Evolutionary conservation across 1,140 invertebrate species (phyloP).

Genomic region (Temnothorax nylanderi): DNA sequence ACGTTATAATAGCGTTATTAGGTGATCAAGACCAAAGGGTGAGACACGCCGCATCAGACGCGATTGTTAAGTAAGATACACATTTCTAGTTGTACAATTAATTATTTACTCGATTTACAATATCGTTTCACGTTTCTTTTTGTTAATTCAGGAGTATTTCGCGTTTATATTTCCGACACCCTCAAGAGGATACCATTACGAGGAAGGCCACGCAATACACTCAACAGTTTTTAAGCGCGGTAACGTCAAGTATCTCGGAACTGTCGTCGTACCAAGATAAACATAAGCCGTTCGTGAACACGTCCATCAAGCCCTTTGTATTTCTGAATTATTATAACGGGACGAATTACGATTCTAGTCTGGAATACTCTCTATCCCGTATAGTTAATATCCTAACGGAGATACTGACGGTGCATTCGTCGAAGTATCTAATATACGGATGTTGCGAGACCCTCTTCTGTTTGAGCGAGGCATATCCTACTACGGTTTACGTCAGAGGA

Average conservation of each 20-base stretch:
- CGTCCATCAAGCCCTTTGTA: conserved; percentile 76
- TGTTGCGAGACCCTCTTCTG: conserved; percentile 86
- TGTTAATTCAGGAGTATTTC: conserved; percentile 84
- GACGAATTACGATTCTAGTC: conserved; percentile 29
- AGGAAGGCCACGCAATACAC: conserved; percentile 82
- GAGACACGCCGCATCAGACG: conserved; percentile 89
- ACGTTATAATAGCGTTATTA: conserved; percentile 88
- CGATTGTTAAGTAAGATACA: conserved; percentile 89
- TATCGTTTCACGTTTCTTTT: neutral
- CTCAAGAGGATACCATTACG: conserved; percentile 84
- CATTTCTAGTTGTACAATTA: neutral
- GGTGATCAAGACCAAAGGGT: conserved; percentile 93
- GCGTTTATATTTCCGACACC: conserved; percentile 82
- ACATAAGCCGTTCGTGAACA: conserved; percentile 77
- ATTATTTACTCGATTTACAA: neutral
- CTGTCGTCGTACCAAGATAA: conserved; percentile 68
- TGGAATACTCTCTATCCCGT: conserved; percentile 67
- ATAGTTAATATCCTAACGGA: conserved; percentile 76
- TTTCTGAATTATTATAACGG: conserved; percentile 47
- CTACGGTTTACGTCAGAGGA: conserved; percentile 85
- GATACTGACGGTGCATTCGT: conserved; percentile 77
- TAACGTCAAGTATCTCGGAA: conserved; percentile 64
- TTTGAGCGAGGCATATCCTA: conserved; percentile 84
- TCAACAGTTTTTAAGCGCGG: conserved; percentile 79
- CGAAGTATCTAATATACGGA: conserved; percentile 84